phyloP scores from a whole-genome alignment of 2,888 invertebrate genomes.

The Bruchidius siliquastri region DNA sequence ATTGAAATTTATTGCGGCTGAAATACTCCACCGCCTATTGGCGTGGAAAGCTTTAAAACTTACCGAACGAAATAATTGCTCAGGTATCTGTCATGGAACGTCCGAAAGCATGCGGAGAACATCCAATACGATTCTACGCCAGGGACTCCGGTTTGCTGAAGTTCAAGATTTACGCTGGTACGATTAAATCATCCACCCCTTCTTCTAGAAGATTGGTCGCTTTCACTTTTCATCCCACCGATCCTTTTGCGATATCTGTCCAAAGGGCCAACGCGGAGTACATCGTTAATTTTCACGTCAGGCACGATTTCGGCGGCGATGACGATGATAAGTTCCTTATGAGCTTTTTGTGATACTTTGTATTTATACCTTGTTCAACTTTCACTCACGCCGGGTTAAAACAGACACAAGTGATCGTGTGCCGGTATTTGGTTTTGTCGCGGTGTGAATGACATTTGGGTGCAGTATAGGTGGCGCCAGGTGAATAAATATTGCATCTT shows the following conservation, averaged over 20 bases:
- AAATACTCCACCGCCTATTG: no score
- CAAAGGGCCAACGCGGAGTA: constrained; percentile 91
- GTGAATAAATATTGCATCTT: no score
- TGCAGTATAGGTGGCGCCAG: no score
- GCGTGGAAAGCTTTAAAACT: no score
- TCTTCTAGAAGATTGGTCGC: constrained; percentile 79
- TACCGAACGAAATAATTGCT: not conserved
- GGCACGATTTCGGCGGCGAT: constrained; percentile 43
- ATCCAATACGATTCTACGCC: constrained; percentile 90
- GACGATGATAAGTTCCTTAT: constrained; percentile 23
- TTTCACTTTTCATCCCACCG: constrained; percentile 93
- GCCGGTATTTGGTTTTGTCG: no score
- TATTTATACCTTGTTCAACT: no score
- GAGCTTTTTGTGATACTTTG: constrained; percentile 22
- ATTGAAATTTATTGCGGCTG: no score
- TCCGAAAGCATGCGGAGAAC: constrained; percentile 88
- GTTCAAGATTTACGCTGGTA: constrained; percentile 70
- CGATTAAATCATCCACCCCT: constrained; percentile 60
- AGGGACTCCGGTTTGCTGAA: constrained; percentile 70
- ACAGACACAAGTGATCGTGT: no score
- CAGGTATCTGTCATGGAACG: constrained; percentile 83
- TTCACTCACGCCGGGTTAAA: no score
- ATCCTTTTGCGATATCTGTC: constrained; percentile 93
- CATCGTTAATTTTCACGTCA: constrained; percentile 90
- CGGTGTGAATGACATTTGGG: no score